Base-by-base conservation (phyloP, 2,113 vertebrate species). In the Phasianus colchicus region DNA sequence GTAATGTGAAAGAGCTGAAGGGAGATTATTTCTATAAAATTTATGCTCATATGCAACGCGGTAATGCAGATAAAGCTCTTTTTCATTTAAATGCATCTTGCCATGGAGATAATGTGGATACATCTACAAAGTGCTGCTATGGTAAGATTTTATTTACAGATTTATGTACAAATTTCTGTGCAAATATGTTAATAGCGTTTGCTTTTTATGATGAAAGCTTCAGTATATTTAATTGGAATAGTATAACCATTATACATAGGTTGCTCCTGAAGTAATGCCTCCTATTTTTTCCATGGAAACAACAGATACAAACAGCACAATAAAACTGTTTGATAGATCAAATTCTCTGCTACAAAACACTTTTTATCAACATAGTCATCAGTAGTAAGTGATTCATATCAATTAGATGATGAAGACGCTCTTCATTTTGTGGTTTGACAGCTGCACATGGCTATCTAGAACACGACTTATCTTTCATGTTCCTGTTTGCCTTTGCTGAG, bases 161-260 rank as follows among this genome's bases (percentile, higher is more conserved):
- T 25, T 16, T 43, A 43, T 43, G 17, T 43, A 43, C 42, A 43
- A 42, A 76, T 2, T 14, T 72, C 27, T 77, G 38, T 8, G 6
- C 1, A 6, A 86, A 90, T 50, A 91, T 24, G 34, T 22, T 88
- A 88, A 69, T 30, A 89, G 42, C 36, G 74, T 25, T 89, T 82
- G 22, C 32, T 83, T 94, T 87, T 91, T 86, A 77, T 77, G 65
- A 86, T 74, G 57, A 42, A 88, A 88, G 50, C 93, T 95, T 78
- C 74, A 32, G 19, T 66, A 50, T 27, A 76, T 20, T 81, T 88
- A 95, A 94, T 79, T 95, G 63, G 75, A 78, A 48, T 38, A 92
- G 70, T 74, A 91, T 55, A 96, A 52, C 19, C 95, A 83, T 92
- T 73, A 88, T 21, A 21, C 4, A 10, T 19, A 32, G 27, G 17